Conservation (phyloP, 2,113 vertebrate genomes). For the Gymnocephalus cernua region DNA sequence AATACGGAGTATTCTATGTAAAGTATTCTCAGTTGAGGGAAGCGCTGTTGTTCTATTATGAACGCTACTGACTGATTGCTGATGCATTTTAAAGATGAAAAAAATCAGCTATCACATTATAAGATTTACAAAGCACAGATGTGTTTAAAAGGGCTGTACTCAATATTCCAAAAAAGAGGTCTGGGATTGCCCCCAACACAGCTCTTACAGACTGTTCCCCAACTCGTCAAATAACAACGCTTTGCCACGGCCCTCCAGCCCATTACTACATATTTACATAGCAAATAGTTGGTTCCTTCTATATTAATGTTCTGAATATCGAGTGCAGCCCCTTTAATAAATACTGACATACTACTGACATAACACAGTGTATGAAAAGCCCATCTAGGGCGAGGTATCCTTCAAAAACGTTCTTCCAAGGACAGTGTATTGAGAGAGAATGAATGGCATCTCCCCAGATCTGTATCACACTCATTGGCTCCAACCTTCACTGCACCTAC, state of each 20-base stretch:
- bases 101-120: neutral
- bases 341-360: neutral
- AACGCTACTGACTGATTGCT: neutral
- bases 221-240: too few relatives aligned
- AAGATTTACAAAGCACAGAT: neutral
- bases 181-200: too few relatives aligned
- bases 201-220: too few relatives aligned
- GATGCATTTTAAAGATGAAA: neutral
- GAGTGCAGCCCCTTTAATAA: too few relatives aligned
- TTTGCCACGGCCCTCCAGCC: too few relatives aligned
- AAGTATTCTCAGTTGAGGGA: too few relatives aligned
- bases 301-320: too few relatives aligned
- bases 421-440: slow-evolving; percentile 33
- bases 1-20: neutral
- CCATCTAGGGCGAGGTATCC: neutral
- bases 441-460: slow-evolving; percentile 62
- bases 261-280: too few relatives aligned
- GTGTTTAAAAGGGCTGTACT: slow-evolving; percentile 5
- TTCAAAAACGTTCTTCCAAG: slow-evolving; percentile 56
- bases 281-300: too few relatives aligned
- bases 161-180: too few relatives aligned
- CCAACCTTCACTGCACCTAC: slow-evolving; percentile 71
- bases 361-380: slow-evolving; percentile 6
- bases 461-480: slow-evolving; percentile 50
- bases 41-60: neutral